Evolutionary conservation across 2,113 vertebrate genomes (phyloP), one percentile per base, ranked within the genome.

Genomic region (Entomyzon cyanotis): DNA sequence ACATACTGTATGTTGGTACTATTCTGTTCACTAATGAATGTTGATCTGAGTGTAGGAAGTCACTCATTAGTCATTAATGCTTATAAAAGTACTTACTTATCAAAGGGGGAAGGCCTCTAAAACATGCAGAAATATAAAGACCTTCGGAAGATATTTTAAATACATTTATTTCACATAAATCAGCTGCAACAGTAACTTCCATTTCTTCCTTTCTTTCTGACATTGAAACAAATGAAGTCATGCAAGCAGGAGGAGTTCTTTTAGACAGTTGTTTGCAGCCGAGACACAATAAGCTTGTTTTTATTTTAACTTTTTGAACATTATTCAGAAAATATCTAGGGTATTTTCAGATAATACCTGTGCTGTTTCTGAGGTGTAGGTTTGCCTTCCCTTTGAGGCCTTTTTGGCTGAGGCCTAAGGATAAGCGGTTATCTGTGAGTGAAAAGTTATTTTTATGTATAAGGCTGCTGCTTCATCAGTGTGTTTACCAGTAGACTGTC

Each of bases 401-500:
- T 17, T 25, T 55, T 35, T 69, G 20, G 2, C 68, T 80, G 33
- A 76, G 46, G 63, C 68, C n/a, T 86, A 6, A 49, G 37, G 31
- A 28, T 80, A 28, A n/a, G 22, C 30, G 18, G 18, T 68, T 16
- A 16, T 27, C 10, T 64, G 30, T 35, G 24, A 67, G 13, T 22
- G 23, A 71, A 52, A 47, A 65, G 22, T 8, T 1, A 2, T 31
- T 64, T 68, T 58, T 49, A 25, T 19, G n/a, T 58, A 4, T 9
- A 16, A 42, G 37, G 42, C 41, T 83, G 59, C 41, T 68, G 19
- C 15, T 79, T 7, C 16, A 2, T 78, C n/a, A 5, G 33, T 55
- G 6, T 39, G 8, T 42, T 85, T 49, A 10, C 0, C 0, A 24
- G 20, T 17, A 19, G 27, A 6, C 59, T 68, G 23, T 42, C n/a